These are phyloP conservation scores for Nomada ferruginata DNA, from an alignment of 2,888 invertebrate species.

Conservation along the genomic window DNA sequence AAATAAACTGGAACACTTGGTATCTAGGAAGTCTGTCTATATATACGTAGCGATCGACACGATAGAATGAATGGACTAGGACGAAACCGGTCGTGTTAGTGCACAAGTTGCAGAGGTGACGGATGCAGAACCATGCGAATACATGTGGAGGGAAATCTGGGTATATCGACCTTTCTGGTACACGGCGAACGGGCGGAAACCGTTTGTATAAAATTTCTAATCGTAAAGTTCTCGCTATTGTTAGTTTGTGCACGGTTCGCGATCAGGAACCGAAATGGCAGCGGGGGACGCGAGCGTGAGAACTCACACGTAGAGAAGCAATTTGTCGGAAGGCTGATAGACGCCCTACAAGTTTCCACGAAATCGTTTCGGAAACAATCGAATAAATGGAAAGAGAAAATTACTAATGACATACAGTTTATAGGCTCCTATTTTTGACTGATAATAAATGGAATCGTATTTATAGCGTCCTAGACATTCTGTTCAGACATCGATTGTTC, in stretches of 20 bases:
- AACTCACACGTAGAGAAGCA: slow-evolving; percentile 8
- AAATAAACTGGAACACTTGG: slow-evolving; percentile 41
- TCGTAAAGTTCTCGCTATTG: slow-evolving; percentile 42
- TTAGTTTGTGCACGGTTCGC: not conserved
- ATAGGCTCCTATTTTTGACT: not conserved
- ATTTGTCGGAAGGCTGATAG: slow-evolving; percentile 4
- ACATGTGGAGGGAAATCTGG: slow-evolving; percentile 17
- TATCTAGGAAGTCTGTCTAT: not conserved
- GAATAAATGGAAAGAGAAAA: not conserved
- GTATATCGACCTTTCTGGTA: slow-evolving; percentile 55
- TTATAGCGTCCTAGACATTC: not conserved
- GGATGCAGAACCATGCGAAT: slow-evolving; percentile 35
- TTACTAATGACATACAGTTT: not conserved
- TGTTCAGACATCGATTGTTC: slow-evolving; percentile 23
- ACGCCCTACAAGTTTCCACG: not conserved
- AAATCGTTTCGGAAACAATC: not conserved
- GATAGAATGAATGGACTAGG: slow-evolving; percentile 5
- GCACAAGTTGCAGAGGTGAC: slow-evolving; percentile 26
- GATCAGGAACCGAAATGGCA: slow-evolving; percentile 20
- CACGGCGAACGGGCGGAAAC: slow-evolving; percentile 37
- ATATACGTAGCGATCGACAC: slow-evolving; percentile 17
- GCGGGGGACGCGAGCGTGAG: slow-evolving; percentile 13
- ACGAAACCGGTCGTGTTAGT: slow-evolving; percentile 18
- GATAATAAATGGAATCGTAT: no score
- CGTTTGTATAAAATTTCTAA: slow-evolving; percentile 45